These are phyloP conservation scores for Chrosomus eos DNA, from an alignment of 2,797 vertebrate species.

Conservation along the genomic window DNA sequence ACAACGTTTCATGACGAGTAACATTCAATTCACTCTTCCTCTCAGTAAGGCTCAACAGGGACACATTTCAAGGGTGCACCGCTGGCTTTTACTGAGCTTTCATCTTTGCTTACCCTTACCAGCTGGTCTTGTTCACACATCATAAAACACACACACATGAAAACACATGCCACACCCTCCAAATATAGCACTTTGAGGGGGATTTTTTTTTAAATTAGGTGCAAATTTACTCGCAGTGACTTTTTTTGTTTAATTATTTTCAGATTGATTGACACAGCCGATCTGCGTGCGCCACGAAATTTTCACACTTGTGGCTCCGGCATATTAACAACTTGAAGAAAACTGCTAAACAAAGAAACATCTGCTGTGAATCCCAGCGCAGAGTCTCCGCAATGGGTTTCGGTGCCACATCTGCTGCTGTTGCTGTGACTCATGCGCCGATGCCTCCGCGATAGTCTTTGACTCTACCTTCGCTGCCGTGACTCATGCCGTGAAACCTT, in stretches of 20 bases:
- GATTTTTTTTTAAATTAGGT: not conserved
- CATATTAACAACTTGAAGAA: slow-evolving; percentile 33
- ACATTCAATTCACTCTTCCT: slow-evolving; percentile 8
- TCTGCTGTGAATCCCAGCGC: slow-evolving; percentile 38
- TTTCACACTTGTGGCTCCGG: slow-evolving; percentile 33
- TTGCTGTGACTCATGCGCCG: slow-evolving; percentile 33
- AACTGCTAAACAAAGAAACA: slow-evolving; percentile 52
- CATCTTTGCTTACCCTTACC: slow-evolving; percentile 46
- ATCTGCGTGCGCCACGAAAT: not conserved
- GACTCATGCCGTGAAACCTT: slow-evolving; percentile 37
- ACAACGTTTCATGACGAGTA: slow-evolving; percentile 7
- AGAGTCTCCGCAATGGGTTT: slow-evolving; percentile 9
- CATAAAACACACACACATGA: slow-evolving; percentile 47
- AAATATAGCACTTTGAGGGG: not conserved
- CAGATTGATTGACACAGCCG: slow-evolving; percentile 23
- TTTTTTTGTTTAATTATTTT: slow-evolving; percentile 17
- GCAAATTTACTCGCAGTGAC: not conserved
- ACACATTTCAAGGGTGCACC: slow-evolving; percentile 44
- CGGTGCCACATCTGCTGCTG: slow-evolving; percentile 30
- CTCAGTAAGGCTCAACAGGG: slow-evolving; percentile 38
- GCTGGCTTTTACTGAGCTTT: slow-evolving; percentile 46
- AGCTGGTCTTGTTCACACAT: slow-evolving; percentile 51
- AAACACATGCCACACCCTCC: slow-evolving; percentile 5
- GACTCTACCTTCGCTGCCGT: slow-evolving; percentile 13
- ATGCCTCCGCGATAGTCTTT: slow-evolving; percentile 33